Conservation (phyloP, 2,113 vertebrate genomes). For the Bufo bufo region DNA sequence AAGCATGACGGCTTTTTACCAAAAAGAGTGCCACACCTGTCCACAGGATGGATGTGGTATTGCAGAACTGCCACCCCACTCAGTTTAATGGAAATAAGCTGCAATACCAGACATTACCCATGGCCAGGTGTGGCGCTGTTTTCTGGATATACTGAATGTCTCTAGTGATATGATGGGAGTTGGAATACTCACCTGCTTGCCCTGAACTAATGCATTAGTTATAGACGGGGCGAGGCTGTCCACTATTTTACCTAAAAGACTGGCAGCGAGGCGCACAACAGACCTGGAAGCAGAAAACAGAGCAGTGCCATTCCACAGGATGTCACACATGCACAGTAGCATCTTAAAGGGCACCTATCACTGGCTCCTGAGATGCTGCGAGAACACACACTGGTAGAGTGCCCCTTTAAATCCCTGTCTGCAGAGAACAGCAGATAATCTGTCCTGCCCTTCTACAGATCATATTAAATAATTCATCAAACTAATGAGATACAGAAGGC, state of each 20-base stretch:
- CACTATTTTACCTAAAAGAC: slow-evolving; percentile 99
- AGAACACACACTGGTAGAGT: neutral
- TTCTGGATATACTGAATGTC: neutral
- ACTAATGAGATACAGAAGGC: slow-evolving; percentile 28
- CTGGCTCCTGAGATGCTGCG: neutral
- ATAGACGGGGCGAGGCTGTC: slow-evolving; percentile 99
- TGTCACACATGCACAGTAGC: neutral
- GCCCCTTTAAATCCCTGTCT: neutral
- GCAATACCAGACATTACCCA: no score
- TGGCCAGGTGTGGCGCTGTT: no score
- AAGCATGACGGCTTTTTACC: no score
- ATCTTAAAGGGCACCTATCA: neutral
- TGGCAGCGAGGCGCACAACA: slow-evolving; percentile 95
- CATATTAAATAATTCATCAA: slow-evolving; percentile 44
- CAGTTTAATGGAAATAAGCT: no score
- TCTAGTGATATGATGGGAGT: slow-evolving; percentile 47
- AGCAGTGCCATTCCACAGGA: slow-evolving; percentile 73
- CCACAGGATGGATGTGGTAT: no score
- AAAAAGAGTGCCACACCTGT: no score
- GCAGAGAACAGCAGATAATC: neutral
- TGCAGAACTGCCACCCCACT: no score
- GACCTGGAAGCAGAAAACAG: slow-evolving; percentile 92
- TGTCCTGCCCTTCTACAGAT: neutral
- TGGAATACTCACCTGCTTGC: slow-evolving; percentile 94
- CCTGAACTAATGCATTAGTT: slow-evolving; percentile 99